These are phyloP conservation scores for Chymomyza amoena DNA, from an alignment of 2,888 invertebrate species.

Conservation along the genomic window DNA sequence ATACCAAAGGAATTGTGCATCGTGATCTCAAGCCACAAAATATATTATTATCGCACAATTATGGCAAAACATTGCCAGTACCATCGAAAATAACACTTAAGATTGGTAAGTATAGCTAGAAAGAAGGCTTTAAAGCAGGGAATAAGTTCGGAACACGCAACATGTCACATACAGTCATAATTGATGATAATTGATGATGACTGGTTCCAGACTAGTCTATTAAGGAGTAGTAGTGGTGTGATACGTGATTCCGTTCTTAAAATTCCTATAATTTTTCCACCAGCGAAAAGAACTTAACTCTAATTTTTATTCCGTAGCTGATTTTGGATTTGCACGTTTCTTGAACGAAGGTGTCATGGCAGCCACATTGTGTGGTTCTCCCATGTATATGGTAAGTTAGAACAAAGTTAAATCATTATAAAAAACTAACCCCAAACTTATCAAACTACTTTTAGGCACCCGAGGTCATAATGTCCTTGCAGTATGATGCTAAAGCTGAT, in stretches of 20 bases:
- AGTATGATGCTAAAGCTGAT: slow-evolving; percentile 99
- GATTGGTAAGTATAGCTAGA: slow-evolving; percentile 85
- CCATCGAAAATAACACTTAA: slow-evolving; percentile 94
- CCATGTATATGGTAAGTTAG: slow-evolving; percentile 98
- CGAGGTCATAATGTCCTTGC: slow-evolving; percentile 99
- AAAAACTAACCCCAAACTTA: background rate
- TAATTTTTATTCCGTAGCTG: slow-evolving; percentile 83
- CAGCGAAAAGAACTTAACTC: no score
- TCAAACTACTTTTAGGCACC: slow-evolving; percentile 84
- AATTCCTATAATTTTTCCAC: no score
- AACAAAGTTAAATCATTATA: background rate
- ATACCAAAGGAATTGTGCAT: slow-evolving; percentile 98
- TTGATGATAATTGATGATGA: no score
- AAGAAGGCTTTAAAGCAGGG: background rate
- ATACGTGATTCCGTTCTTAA: no score
- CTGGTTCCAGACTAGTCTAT: no score
- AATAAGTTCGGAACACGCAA: no score
- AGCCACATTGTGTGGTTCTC: slow-evolving; percentile 98
- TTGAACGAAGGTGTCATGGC: slow-evolving; percentile 99
- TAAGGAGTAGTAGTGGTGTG: no score
- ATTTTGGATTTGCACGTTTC: slow-evolving; percentile 99
- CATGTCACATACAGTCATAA: no score
- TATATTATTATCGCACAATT: slow-evolving; percentile 92
- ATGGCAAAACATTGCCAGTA: slow-evolving; percentile 80
- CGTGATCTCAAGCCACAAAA: slow-evolving; percentile 99